phyloP scores from a whole-genome alignment of 2,113 vertebrate genomes.

The Emydocephalus ijimae region DNA sequence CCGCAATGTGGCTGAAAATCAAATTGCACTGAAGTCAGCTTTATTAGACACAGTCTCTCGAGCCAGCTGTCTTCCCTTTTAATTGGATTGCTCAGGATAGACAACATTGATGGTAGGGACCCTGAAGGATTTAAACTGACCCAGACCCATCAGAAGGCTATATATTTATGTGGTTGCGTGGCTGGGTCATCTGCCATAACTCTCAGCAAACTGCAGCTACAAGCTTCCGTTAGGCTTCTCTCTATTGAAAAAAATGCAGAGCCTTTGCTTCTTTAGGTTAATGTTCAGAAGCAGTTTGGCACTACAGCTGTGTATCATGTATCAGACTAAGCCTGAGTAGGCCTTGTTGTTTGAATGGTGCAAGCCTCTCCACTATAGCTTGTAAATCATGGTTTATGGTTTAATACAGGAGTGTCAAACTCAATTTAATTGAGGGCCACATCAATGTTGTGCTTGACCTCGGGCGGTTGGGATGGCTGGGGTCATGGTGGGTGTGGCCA shows the following conservation, averaged over 20 bases:
- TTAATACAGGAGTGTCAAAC: not conserved
- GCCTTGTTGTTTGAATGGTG: not conserved
- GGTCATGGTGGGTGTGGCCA: no score
- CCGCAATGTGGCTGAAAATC: not conserved
- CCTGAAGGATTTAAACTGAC: not conserved
- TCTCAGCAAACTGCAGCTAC: not conserved
- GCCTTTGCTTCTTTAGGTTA: not conserved
- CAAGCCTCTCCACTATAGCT: not conserved
- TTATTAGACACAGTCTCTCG: not conserved
- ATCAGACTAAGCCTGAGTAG: not conserved
- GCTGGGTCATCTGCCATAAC: not conserved
- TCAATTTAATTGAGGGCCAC: no score
- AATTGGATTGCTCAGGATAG: not conserved
- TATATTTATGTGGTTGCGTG: not conserved
- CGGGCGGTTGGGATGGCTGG: no score
- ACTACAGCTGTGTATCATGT: not conserved
- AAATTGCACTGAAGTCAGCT: not conserved
- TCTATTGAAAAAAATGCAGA: not conserved
- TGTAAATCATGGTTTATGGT: not conserved
- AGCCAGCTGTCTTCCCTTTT: not conserved
- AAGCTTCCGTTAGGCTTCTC: not conserved
- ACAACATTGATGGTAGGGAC: not conserved
- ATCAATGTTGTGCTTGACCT: no score
- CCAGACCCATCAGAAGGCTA: not conserved
- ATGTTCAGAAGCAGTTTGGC: not conserved